Evolutionary conservation across 2,113 vertebrate genomes (phyloP).

Genomic region (Sula dactylatra): DNA sequence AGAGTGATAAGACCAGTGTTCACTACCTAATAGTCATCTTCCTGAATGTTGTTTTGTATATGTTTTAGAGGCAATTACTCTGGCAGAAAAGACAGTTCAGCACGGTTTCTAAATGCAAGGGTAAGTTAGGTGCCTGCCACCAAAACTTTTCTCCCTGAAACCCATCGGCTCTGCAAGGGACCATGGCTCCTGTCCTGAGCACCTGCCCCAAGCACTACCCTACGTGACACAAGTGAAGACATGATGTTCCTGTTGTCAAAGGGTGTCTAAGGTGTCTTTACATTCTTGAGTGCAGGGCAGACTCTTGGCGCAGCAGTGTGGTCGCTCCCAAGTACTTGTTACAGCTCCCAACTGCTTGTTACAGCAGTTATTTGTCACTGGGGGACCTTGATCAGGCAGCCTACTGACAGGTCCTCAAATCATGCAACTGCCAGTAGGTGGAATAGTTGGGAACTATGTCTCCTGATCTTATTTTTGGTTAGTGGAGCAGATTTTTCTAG

Average conservation of each 20-base stretch:
- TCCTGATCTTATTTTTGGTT: neutral
- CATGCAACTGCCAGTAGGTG: neutral
- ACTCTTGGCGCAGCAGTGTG: neutral
- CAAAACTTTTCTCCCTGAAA: neutral
- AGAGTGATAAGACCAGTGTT: neutral
- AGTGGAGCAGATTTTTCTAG: neutral
- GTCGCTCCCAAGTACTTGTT: neutral
- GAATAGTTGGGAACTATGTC: neutral
- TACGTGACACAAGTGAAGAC: neutral
- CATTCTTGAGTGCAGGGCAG: neutral
- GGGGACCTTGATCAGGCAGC: neutral
- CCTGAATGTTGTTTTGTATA: neutral
- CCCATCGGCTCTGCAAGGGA: neutral
- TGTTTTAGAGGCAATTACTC: neutral
- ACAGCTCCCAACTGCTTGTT: too few species aligned
- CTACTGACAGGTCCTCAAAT: neutral
- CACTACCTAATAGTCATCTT: neutral
- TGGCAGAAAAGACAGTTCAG: neutral
- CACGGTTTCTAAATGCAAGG: neutral
- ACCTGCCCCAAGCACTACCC: neutral
- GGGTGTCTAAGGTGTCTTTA: neutral
- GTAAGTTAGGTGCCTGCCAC: neutral
- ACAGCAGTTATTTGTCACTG: neutral
- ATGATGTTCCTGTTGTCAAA: neutral
- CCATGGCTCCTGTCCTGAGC: neutral